Evolutionary conservation across 2,113 vertebrate species (phyloP).

Genomic region (Microcebus lehilahytsara): DNA sequence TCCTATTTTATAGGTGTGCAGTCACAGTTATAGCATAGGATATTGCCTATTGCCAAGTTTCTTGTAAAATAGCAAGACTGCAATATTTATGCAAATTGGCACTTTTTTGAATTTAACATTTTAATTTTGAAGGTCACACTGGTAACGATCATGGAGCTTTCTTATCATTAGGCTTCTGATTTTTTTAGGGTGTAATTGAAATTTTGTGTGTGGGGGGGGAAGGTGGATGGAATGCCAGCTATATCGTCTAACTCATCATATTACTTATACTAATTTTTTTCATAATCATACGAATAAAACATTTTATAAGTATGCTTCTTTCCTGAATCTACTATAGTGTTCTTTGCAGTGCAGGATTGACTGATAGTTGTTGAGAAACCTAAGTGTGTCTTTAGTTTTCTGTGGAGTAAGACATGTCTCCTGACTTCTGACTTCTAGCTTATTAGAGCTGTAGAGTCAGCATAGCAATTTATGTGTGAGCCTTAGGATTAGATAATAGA

Average conservation of each 20-base stretch:
- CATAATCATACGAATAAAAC: background rate
- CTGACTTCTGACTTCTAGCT: background rate
- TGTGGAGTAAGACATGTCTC: background rate
- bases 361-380: background rate
- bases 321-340: background rate
- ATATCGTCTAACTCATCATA: background rate
- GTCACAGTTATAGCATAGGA: background rate
- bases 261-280: background rate
- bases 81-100: constrained; percentile 62
- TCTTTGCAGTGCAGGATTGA: background rate
- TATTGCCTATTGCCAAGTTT: background rate
- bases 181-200: constrained; percentile 44
- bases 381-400: background rate
- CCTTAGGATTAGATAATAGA: background rate
- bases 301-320: background rate
- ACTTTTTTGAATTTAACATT: constrained; percentile 52
- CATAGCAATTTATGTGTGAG: background rate
- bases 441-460: background rate
- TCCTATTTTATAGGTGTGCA: constrained; percentile 14
- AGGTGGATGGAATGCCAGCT: background rate
- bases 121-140: constrained; percentile 52
- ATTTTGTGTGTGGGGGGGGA: background rate
- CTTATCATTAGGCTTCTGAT: constrained; percentile 15
- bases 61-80: constrained; percentile 55
- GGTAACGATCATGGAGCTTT: background rate